phyloP scores from a whole-genome alignment of 2,888 invertebrate genomes.

The Acanthopleura granulata region DNA sequence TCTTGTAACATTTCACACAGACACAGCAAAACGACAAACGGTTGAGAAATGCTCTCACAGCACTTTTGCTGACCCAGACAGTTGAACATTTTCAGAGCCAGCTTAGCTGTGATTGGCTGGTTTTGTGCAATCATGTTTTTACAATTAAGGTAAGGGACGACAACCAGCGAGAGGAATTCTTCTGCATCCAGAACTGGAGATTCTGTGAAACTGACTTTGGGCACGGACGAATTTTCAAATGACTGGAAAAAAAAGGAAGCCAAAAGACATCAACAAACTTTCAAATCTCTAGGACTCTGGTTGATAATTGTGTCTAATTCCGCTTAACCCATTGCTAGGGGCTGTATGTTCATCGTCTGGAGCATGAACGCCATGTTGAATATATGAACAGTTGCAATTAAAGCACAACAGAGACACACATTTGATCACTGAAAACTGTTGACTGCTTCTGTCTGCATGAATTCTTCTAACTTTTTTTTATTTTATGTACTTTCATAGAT shows the following conservation, averaged over 20 bases:
- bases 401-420: no score
- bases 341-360: no score
- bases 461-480: no score
- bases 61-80: not conserved
- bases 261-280: not conserved
- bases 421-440: no score
- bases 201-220: not conserved
- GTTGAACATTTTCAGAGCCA: constrained; percentile 1
- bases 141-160: not conserved
- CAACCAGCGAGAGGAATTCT: not conserved
- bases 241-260: not conserved
- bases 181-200: not conserved
- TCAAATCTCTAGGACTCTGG: not conserved
- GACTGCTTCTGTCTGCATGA: no score
- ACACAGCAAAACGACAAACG: not conserved
- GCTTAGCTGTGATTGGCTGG: not conserved
- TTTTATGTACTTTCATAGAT: no score
- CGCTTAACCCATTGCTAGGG: no score
- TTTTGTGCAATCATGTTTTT: not conserved
- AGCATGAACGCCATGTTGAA: no score
- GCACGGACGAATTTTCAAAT: not conserved
- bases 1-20: constrained; percentile 14
- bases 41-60: not conserved
- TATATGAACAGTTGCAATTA: no score
- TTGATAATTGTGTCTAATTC: no score